Conservation (phyloP, 2,797 vertebrate species). For the Loriculus beryllinus region DNA sequence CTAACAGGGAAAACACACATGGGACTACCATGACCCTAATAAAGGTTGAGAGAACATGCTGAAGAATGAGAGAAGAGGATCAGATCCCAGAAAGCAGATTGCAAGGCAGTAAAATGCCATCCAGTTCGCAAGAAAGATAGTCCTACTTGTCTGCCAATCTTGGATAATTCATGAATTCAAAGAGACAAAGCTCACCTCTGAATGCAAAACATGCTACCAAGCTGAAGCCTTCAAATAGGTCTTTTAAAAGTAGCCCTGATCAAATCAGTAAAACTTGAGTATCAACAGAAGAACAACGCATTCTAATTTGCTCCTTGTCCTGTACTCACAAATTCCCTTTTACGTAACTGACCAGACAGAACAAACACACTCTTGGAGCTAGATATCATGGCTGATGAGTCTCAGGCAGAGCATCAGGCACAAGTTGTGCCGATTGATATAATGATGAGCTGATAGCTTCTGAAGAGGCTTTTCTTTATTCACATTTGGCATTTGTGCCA, state of each 20-base stretch:
- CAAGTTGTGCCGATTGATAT: background rate
- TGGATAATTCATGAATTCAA: background rate
- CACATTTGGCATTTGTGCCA: background rate
- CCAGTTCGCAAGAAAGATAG: background rate
- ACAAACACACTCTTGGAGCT: background rate
- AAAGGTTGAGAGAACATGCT: background rate
- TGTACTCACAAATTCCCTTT: background rate
- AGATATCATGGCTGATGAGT: background rate
- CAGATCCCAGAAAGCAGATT: background rate
- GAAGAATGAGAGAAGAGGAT: background rate
- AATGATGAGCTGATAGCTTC: background rate
- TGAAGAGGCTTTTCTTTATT: background rate
- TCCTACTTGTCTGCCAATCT: background rate
- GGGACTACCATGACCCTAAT: background rate
- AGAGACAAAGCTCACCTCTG: background rate
- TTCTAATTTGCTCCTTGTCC: background rate
- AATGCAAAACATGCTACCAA: background rate
- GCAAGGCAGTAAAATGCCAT: background rate
- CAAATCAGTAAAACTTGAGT: background rate
- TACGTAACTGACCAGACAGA: background rate
- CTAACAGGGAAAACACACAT: background rate
- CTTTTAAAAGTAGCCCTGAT: background rate
- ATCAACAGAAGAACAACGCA: background rate
- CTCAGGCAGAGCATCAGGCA: background rate
- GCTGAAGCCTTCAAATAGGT: background rate